Evolutionary conservation across 2,888 invertebrate species (phyloP).

Genomic region (Theodoxus fluviatilis): DNA sequence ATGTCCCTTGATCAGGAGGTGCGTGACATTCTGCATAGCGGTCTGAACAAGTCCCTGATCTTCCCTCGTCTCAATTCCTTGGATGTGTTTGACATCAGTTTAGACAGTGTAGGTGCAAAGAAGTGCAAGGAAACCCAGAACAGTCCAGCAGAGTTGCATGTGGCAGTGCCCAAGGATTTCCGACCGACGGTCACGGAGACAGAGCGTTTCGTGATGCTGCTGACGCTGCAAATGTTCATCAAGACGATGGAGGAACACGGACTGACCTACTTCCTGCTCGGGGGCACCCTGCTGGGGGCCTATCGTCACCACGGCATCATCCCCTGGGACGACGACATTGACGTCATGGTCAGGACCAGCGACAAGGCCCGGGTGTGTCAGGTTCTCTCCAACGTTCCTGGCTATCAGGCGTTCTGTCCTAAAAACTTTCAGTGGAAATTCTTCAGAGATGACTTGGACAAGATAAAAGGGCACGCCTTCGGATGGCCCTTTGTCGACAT

Average conservation of each 20-base stretch:
- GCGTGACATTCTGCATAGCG: too few species aligned
- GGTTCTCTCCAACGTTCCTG: conserved; percentile 28
- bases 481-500: conserved; percentile 45
- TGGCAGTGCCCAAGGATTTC: too few species aligned
- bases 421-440: conserved; percentile 36
- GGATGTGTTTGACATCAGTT: too few species aligned
- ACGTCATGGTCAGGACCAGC: conserved; percentile 34
- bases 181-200: conserved; percentile 27
- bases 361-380: conserved; percentile 26
- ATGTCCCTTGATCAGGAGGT: too few species aligned
- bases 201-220: conserved; percentile 26
- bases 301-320: conserved; percentile 39
- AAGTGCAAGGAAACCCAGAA: too few species aligned
- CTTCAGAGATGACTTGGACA: conserved; percentile 27
- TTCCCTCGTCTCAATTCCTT: too few species aligned
- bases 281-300: conserved; percentile 42
- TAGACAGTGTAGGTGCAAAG: too few species aligned
- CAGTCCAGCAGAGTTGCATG: too few species aligned
- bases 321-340: conserved; percentile 43
- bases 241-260: conserved; percentile 26
- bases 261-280: conserved; percentile 38
- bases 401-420: conserved; percentile 27
- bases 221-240: conserved; percentile 29
- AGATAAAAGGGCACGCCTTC: conserved; percentile 29
- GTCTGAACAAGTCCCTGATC: too few species aligned